Evolutionary conservation across 2,797 vertebrate species (phyloP), one percentile per base, ranked within the genome.

Genomic region (Discoglossus pictus): DNA sequence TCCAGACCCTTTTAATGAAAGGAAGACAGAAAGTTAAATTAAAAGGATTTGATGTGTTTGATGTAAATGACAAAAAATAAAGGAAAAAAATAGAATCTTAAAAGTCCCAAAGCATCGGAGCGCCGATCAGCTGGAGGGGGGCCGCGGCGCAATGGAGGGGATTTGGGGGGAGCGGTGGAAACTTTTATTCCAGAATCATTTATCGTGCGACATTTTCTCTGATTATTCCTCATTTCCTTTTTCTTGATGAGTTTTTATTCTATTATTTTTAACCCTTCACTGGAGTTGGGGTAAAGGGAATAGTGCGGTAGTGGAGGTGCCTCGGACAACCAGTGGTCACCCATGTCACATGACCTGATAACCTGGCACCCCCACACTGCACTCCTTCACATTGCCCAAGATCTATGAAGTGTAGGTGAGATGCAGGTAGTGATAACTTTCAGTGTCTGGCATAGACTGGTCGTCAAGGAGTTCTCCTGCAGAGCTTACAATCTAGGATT

Each of bases 31-130:
- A 11, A n/a, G 63, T 73, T 65, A 79, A 81, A 82, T 76, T 76
- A 82, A 80, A 77, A 80, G 78, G 55, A 51, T 71, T 75, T 55
- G 81, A 82, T 74, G 77, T 79, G 65, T 61, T 35, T 79, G 72
- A 73, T 65, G 64, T 61, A 54, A 65, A 44, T 71, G 53, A 71
- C 53, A 71, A 69, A 68, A 70, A 67, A 61, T n/a, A 64, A n/a
- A 48, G 54, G 27, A 61, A 61, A 52, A 31, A 52, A 51, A 68
- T 59, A 67, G 60, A 15, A 3, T 13, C 15, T 31, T 50, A 40
- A 61, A 70, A 64, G 68, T 64, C 52, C 8, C 24, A 53, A 64
- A 48, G 38, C 24, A 71, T 42, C 4, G 27, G 53, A 71, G 39
- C 55, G 47, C 15, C 44, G 65, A 59, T 66, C 63, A 48, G 66